Conservation (phyloP, 2,113 vertebrate genomes). For the Cochlearius cochlearius region DNA sequence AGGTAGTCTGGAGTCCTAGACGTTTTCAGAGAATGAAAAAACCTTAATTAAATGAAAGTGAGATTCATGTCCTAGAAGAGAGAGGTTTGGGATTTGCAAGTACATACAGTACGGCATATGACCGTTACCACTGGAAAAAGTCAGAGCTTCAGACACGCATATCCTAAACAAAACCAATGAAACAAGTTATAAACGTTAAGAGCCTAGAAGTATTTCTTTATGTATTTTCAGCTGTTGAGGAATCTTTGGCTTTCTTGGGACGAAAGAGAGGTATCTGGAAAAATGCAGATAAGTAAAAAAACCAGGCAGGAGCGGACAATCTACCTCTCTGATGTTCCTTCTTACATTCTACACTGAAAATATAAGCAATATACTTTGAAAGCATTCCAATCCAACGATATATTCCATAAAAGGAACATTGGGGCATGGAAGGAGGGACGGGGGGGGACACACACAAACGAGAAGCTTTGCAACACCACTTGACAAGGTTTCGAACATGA, state of each 20-base stretch:
- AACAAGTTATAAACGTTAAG: neutral
- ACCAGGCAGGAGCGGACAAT: neutral
- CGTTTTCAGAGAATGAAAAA: neutral
- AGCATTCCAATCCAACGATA: neutral
- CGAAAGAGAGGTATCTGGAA: neutral
- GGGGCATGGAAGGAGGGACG: too few relatives aligned
- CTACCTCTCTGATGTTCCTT: neutral
- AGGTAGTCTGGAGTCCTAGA: neutral
- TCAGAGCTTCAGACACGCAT: neutral
- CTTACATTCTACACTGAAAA: neutral
- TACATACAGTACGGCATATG: neutral
- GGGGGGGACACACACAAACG: neutral
- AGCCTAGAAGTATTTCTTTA: neutral
- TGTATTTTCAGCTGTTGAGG: neutral
- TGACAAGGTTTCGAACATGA: neutral
- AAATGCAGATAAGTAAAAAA: neutral
- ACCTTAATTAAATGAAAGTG: neutral
- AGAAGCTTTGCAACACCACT: neutral
- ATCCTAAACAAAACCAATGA: neutral
- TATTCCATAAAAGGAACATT: neutral
- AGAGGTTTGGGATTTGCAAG: neutral
- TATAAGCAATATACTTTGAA: neutral
- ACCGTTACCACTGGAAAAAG: neutral
- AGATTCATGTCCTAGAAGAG: neutral
- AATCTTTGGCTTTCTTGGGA: neutral